Percentiles rank a stretch among this genome's conserved stretches.
Conservation (phyloP, 2,888 invertebrate species). For the Abrostola triplasia region DNA sequence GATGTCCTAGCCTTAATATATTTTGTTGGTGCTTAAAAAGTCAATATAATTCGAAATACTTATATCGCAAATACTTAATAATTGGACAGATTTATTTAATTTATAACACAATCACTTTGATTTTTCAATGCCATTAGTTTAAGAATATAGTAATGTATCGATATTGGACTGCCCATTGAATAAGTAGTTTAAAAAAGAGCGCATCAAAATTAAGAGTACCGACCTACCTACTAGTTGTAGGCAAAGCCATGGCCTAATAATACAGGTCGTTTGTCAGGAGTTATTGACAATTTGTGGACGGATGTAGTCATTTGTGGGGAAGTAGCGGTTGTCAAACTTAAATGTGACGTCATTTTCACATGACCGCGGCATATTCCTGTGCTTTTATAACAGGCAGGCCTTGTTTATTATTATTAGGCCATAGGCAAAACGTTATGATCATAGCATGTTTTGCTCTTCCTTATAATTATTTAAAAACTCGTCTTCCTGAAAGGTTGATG, state of each 20-base stretch:
- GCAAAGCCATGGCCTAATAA: too few species aligned
- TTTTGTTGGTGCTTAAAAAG: conserved; percentile 56
- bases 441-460: conserved; percentile 28
- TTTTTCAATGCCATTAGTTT: neutral
- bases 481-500: conserved; percentile 81
- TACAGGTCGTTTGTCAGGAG: too few species aligned
- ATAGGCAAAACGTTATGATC: conserved; percentile 1
- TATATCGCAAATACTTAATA: conserved; percentile 13
- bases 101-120: conserved; percentile 6
- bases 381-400: too few species aligned
- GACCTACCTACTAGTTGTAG: too few species aligned
- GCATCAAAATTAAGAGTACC: neutral
- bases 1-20: conserved; percentile 18
- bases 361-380: too few species aligned
- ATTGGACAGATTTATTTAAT: conserved; percentile 18
- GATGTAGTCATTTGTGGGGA: too few species aligned
- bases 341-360: conserved; percentile 11
- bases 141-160: neutral
- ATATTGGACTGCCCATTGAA: neutral
- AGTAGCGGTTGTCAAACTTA: neutral
- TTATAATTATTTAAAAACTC: conserved; percentile 55
- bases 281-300: too few species aligned
- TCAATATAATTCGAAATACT: conserved; percentile 38
- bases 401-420: neutral
- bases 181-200: neutral